Evolutionary conservation across 2,113 vertebrate genomes (phyloP).

Genomic region (Silurus asotus): DNA sequence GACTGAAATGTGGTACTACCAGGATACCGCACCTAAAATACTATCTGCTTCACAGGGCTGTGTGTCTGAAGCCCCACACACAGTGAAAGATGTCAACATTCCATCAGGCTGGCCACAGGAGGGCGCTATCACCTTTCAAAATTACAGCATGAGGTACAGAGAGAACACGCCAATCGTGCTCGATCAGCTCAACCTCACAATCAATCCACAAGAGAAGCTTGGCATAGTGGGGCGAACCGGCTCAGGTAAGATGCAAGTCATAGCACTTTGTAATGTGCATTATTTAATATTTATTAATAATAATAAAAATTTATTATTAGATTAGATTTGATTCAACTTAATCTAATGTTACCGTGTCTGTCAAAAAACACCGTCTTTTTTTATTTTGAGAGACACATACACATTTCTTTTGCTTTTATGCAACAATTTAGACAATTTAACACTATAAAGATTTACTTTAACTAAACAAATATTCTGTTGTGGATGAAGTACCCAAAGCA

Average conservation of each 20-base stretch:
- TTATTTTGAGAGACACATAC: too few species aligned
- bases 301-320: too few species aligned
- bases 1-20: background rate
- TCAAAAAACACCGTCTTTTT: too few species aligned
- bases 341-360: too few species aligned
- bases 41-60: slow-evolving; percentile 63
- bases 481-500: too few species aligned
- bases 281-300: too few species aligned
- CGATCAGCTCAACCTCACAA: slow-evolving; percentile 66
- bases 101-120: slow-evolving; percentile 70
- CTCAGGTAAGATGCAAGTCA: slow-evolving; percentile 65
- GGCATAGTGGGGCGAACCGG: slow-evolving; percentile 79
- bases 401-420: too few species aligned
- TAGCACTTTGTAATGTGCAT: background rate
- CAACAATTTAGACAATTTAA: too few species aligned
- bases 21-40: background rate
- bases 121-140: slow-evolving; percentile 73
- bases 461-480: too few species aligned
- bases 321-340: too few species aligned
- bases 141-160: slow-evolving; percentile 80
- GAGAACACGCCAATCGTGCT: slow-evolving; percentile 76
- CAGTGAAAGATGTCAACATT: slow-evolving; percentile 54
- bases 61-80: slow-evolving; percentile 68
- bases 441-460: too few species aligned
- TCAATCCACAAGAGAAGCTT: slow-evolving; percentile 73